Conservation (phyloP, 2,113 vertebrate species). For the Catharus minimus region DNA sequence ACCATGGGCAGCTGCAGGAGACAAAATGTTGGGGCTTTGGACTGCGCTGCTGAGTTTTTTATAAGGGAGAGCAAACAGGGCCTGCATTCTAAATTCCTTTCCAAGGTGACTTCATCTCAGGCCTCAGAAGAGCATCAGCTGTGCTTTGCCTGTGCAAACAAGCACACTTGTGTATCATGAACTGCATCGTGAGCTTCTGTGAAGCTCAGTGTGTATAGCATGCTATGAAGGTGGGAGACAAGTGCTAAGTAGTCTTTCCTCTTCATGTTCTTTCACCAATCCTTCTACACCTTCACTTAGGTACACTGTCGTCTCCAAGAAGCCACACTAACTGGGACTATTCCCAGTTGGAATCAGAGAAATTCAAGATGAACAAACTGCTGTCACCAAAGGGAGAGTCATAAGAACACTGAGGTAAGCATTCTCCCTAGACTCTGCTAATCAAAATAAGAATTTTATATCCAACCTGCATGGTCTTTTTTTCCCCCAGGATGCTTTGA, state of each 20-base stretch:
- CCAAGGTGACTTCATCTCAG: background rate
- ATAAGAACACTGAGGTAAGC: background rate
- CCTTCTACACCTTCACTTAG: background rate
- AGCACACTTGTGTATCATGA: background rate
- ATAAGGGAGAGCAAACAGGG: background rate
- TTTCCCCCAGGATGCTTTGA: background rate
- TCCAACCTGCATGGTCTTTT: background rate
- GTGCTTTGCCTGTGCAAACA: background rate
- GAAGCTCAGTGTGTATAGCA: background rate
- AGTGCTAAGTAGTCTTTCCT: background rate
- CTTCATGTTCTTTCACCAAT: background rate
- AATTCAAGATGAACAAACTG: conserved; percentile 41
- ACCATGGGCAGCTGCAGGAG: background rate
- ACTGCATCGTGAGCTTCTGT: background rate
- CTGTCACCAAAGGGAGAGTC: background rate
- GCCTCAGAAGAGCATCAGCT: background rate
- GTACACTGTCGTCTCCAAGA: background rate
- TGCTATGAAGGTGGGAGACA: background rate
- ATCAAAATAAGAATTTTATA: background rate
- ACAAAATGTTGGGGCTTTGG: background rate
- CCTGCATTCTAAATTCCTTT: background rate
- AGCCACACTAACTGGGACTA: conserved; percentile 44
- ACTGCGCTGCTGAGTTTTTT: background rate
- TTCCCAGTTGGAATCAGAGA: conserved; percentile 46
- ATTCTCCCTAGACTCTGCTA: background rate